A percentile compares a stretch with the other conserved stretches of the same genome.
Evolutionary conservation across 1,140 invertebrate species (phyloP).

Genomic region (Cydia fagiglandana): DNA sequence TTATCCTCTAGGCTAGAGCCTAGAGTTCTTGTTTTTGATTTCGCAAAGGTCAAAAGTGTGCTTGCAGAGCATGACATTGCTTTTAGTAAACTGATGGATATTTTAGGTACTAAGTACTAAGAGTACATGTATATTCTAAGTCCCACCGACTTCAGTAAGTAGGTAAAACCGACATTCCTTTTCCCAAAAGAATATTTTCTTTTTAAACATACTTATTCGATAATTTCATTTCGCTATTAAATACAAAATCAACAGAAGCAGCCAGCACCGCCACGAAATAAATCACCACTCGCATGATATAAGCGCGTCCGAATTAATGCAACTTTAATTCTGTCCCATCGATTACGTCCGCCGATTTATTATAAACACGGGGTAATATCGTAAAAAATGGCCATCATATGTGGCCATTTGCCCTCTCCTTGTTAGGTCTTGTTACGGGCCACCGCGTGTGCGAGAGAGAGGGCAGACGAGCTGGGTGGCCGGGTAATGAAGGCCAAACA

Average conservation of each 20-base stretch:
- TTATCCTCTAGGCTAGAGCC: no score
- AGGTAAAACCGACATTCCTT: neutral
- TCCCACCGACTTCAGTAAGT: neutral
- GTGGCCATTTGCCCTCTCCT: constrained; percentile 42
- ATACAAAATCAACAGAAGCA: constrained; percentile 12
- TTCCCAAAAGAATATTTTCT: neutral
- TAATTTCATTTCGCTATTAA: neutral
- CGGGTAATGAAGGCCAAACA: constrained; percentile 50
- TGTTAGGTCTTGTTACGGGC: constrained; percentile 45
- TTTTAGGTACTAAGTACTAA: no score
- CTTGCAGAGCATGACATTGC: no score
- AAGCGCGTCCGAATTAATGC: constrained; percentile 53
- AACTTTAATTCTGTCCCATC: constrained; percentile 60
- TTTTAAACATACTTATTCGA: neutral
- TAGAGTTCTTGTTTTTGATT: no score
- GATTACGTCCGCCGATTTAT: constrained; percentile 51
- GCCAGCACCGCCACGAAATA: constrained; percentile 46
- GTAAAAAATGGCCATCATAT: constrained; percentile 52
- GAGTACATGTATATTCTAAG: no score
- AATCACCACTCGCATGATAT: constrained; percentile 40
- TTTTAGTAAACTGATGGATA: no score
- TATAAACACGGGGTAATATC: constrained; percentile 47
- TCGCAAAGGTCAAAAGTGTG: no score
- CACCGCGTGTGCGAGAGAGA: constrained; percentile 46
- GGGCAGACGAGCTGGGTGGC: constrained; percentile 52